Evolutionary conservation across 2,797 vertebrate genomes (phyloP).

Genomic region (Odontamblyopus lacepedii): DNA sequence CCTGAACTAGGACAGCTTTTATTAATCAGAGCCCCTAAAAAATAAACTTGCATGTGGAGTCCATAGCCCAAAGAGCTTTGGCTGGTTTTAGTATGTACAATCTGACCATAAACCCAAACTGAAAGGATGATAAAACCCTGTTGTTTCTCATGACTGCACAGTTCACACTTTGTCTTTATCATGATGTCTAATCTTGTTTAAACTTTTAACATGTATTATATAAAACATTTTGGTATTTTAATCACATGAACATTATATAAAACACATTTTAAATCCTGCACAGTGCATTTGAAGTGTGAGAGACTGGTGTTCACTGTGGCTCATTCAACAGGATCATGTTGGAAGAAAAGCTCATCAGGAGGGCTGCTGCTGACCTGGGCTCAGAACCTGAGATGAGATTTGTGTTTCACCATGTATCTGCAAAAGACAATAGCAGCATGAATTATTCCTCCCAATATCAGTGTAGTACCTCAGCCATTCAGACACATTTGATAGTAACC

Average conservation of each 20-base stretch:
- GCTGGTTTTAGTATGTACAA: conserved; percentile 62
- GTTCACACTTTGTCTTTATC: conserved; percentile 7
- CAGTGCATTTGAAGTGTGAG: conserved; percentile 29
- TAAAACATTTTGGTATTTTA: conserved; percentile 65
- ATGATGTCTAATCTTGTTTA: conserved; percentile 14
- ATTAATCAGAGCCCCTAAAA: conserved; percentile 30
- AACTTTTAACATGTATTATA: conserved; percentile 35
- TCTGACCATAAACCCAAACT: conserved; percentile 46
- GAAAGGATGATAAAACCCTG: conserved; percentile 21
- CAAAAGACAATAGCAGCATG: background rate
- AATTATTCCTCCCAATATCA: background rate
- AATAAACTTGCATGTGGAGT: conserved; percentile 33
- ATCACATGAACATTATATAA: conserved; percentile 60
- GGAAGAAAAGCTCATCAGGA: conserved; percentile 34
- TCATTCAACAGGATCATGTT: conserved; percentile 3
- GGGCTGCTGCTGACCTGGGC: conserved; percentile 49
- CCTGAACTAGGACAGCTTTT: conserved; percentile 28
- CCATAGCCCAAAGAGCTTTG: conserved; percentile 17
- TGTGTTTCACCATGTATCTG: conserved; percentile 99
- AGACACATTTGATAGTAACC: background rate
- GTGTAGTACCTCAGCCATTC: background rate
- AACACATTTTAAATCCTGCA: conserved; percentile 44
- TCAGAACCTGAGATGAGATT: conserved; percentile 98
- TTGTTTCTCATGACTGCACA: conserved; percentile 12
- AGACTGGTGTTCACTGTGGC: conserved; percentile 21